Evolutionary conservation across 2,888 invertebrate genomes (phyloP).

Genomic region (Pheosia tremula): DNA sequence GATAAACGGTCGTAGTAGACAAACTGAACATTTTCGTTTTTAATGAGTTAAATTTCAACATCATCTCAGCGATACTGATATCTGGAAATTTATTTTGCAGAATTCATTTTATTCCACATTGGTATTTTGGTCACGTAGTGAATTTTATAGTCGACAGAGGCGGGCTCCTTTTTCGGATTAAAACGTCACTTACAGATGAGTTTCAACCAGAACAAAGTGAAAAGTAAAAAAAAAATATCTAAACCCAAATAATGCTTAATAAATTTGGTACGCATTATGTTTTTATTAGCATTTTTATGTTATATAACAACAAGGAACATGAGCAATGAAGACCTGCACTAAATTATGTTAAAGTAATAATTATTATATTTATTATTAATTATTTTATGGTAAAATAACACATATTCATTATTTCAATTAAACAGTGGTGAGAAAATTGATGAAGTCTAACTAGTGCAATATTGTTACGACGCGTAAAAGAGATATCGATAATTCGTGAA

Average conservation of each 20-base stretch:
- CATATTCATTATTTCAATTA: too few relatives aligned
- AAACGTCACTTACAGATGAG: conserved; percentile 75
- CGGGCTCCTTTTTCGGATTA: conserved; percentile 65
- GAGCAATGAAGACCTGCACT: too few relatives aligned
- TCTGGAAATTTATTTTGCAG: conserved; percentile 15
- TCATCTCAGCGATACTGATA: conserved; percentile 1
- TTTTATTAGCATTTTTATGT: neutral
- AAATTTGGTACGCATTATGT: neutral
- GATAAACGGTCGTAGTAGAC: neutral
- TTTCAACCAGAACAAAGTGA: conserved; percentile 48
- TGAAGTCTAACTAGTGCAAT: too few relatives aligned
- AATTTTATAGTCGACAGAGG: conserved; percentile 62
- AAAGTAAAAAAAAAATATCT: neutral
- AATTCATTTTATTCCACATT: conserved; percentile 44
- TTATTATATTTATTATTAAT: too few relatives aligned
- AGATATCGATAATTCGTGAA: too few relatives aligned
- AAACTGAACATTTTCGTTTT: neutral
- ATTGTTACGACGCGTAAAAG: too few relatives aligned
- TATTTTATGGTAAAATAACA: too few relatives aligned
- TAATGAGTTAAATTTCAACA: neutral
- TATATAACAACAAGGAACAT: neutral
- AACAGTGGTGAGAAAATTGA: too few relatives aligned
- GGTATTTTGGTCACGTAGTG: conserved; percentile 71
- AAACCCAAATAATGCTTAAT: neutral
- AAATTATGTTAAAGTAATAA: too few relatives aligned